Evolutionary conservation across 2,113 vertebrate genomes (phyloP), one percentile per base, ranked within the genome.

Genomic region (Entelurus aequoreus): DNA sequence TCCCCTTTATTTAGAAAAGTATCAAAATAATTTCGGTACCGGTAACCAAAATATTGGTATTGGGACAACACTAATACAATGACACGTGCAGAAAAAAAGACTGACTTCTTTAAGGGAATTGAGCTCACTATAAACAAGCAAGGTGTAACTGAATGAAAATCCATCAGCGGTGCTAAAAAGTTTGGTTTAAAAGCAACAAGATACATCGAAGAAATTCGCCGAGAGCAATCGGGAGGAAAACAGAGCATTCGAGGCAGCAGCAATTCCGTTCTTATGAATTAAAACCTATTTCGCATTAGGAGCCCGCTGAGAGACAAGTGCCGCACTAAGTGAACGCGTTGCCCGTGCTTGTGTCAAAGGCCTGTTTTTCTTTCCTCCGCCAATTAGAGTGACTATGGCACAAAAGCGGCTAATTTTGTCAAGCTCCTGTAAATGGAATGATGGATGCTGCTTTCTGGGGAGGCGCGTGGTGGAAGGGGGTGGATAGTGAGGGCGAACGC

Each of bases 391-490:
- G 92, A 95, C 94, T 91, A 89, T 87, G 88, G 77, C 91, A 95
- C 94, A 94, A 94, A 96, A 92, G 90, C 89, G 91, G 92, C 82
- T 94, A 93, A 93, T 95, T 94, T 95, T 95, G 93, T 94, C 92
- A 93, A 94, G 92, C 92, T 94, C 87, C 92, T 93, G 93, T 91
- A 96, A 98, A 99, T 97, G 94, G 94, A 96, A 93, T 94, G 93
- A 95, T 93, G 93, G 94, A 94, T 94, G 93, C 71, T 74, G 80
- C 73, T 64, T n/a, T 75, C 59, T 14, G n/a, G 51, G 89, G 90
- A 88, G 90, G 59, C 51, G 49, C 14, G 65, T 54, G 47, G 16
- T 1, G 21, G 14, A 19, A 5, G 46, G 52, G 60, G 89, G 90
- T 86, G 90, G 51, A 36, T 48, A 38, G 71, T 69, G 76, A 90